Conservation (phyloP, 2,888 invertebrate genomes). For the Deroplatys truncata region DNA sequence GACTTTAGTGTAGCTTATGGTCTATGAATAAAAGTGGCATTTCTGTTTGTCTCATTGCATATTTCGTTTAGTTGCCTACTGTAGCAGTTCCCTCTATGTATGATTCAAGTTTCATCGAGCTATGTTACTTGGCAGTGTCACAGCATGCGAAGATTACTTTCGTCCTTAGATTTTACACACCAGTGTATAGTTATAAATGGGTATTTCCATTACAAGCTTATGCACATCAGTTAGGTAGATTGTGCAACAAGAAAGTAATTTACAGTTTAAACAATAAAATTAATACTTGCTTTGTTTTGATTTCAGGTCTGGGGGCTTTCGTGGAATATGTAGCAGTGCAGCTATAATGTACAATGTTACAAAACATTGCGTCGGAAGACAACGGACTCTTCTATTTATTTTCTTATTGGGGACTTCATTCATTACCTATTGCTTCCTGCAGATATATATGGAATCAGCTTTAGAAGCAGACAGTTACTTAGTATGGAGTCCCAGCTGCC, state of each 20-base stretch:
- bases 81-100: too few relatives aligned
- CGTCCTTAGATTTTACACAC: too few relatives aligned
- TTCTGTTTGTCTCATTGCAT: too few relatives aligned
- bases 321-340: not conserved
- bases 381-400: not conserved
- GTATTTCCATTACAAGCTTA: too few relatives aligned
- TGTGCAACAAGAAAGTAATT: not conserved
- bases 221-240: not conserved
- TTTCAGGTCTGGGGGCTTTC: not conserved
- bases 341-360: not conserved
- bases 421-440: not conserved
- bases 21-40: too few relatives aligned
- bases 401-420: not conserved
- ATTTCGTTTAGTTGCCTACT: too few relatives aligned
- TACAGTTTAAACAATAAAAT: not conserved
- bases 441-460: not conserved
- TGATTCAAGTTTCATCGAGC: too few relatives aligned
- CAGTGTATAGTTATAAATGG: too few relatives aligned
- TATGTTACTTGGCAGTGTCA: too few relatives aligned
- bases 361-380: not conserved
- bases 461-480: not conserved
- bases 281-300: not conserved
- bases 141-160: too few relatives aligned
- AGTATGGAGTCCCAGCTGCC: slow-evolving; percentile 20
- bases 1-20: too few relatives aligned